These are phyloP conservation scores for Arizona elegans DNA, from an alignment of 2,113 vertebrate genomes.

Conservation along the genomic window DNA sequence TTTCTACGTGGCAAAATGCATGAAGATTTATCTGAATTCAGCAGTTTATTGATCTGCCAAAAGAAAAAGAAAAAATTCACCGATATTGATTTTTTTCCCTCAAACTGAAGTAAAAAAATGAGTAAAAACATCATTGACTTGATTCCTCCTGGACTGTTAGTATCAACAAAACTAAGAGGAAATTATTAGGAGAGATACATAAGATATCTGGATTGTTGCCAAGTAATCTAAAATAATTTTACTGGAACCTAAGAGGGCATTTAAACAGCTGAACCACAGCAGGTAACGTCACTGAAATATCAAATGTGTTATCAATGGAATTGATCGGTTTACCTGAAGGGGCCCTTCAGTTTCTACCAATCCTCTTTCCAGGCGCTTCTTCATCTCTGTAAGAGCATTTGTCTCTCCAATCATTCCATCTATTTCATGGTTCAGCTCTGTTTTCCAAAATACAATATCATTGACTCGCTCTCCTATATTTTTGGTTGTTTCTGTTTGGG, in stretches of 20 bases:
- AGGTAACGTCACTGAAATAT: not conserved
- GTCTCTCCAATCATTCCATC: constrained; percentile 89
- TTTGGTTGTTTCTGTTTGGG: constrained; percentile 79
- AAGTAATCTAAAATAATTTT: constrained; percentile 15
- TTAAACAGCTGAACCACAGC: constrained; percentile 2
- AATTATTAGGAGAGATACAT: constrained; percentile 1
- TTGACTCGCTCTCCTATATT: constrained; percentile 83
- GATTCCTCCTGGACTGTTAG: not conserved
- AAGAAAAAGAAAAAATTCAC: not conserved
- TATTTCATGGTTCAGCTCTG: constrained; percentile 84
- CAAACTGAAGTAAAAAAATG: not conserved
- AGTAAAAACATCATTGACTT: not conserved
- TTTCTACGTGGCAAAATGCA: not conserved
- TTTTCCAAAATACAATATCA: constrained; percentile 89
- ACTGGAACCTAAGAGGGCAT: not conserved
- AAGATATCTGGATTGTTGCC: constrained; percentile 27
- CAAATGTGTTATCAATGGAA: not conserved
- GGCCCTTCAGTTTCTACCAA: constrained; percentile 83
- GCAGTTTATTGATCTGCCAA: not conserved
- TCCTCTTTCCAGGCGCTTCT: constrained; percentile 86
- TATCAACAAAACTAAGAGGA: not conserved
- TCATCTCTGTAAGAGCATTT: constrained; percentile 76
- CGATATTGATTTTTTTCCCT: not conserved
- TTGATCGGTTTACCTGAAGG: constrained; percentile 76
- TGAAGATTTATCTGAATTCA: not conserved